phyloP scores from a whole-genome alignment of 2,113 vertebrate species.

The Sinocyclocheilus maitianheensis region DNA sequence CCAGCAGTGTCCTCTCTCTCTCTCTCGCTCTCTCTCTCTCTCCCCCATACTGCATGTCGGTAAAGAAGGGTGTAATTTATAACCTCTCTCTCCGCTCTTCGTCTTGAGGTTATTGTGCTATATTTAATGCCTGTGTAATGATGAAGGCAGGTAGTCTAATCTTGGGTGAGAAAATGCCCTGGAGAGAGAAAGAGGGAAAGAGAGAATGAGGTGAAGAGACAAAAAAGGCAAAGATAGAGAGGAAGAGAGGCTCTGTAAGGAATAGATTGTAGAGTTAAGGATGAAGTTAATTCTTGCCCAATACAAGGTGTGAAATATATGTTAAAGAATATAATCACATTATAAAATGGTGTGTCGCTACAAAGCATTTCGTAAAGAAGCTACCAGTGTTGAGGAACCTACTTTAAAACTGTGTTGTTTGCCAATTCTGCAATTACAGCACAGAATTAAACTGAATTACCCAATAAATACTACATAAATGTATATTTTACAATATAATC shows the following conservation, averaged over 20 bases:
- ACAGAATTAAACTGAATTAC: not conserved
- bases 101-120: constrained; percentile 49
- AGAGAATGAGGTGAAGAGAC: constrained; percentile 28
- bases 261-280: not conserved
- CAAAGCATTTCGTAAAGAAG: not conserved
- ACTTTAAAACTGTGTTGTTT: not conserved
- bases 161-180: constrained; percentile 35
- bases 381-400: not conserved
- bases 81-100: constrained; percentile 33
- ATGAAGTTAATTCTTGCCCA: not conserved
- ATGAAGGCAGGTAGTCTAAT: constrained; percentile 45
- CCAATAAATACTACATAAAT: not conserved
- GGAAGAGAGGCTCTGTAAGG: constrained; percentile 6
- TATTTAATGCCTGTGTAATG: constrained; percentile 51
- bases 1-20: constrained; percentile 14
- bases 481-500: not conserved
- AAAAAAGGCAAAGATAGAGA: constrained; percentile 20
- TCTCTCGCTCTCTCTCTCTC: not conserved
- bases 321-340: constrained; percentile 20
- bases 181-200: constrained; percentile 30
- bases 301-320: constrained; percentile 19
- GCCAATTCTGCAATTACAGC: not conserved
- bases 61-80: constrained; percentile 44
- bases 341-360: not conserved
- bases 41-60: constrained; percentile 13